Evolutionary conservation across 2,797 vertebrate genomes (phyloP).

Genomic region (Bufotes viridis): DNA sequence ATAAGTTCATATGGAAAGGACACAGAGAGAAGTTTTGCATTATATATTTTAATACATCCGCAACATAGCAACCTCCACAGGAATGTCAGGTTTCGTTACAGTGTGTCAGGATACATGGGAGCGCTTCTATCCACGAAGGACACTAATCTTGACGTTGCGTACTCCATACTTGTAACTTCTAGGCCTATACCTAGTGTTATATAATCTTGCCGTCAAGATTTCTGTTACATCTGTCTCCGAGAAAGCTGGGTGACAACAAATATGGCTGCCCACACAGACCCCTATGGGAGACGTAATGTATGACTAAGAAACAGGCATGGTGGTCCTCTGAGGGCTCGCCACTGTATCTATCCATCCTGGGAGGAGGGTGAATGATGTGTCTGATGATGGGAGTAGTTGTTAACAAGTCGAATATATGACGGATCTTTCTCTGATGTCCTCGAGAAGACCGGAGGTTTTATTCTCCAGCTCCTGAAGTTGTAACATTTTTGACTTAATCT

Average conservation of each 20-base stretch:
- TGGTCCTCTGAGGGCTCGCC: background rate
- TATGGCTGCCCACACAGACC: background rate
- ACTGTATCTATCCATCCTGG: background rate
- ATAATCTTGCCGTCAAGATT: background rate
- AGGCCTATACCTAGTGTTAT: background rate
- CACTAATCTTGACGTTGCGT: background rate
- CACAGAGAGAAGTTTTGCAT: background rate
- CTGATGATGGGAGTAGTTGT: background rate
- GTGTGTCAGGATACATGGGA: background rate
- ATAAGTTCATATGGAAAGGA: background rate
- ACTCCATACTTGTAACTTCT: background rate
- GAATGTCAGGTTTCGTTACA: background rate
- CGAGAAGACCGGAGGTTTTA: slow-evolving; percentile 71
- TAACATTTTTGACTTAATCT: slow-evolving; percentile 75
- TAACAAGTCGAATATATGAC: slow-evolving; percentile 78
- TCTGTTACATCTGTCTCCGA: background rate
- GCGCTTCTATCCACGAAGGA: background rate
- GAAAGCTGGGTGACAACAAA: background rate
- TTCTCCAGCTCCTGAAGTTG: slow-evolving; percentile 76
- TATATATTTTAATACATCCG: background rate
- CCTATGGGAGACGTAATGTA: no score
- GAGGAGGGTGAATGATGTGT: background rate
- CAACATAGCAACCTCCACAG: background rate
- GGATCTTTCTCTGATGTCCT: slow-evolving; percentile 74
- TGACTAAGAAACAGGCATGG: background rate